Evolutionary conservation across 2,113 vertebrate species (phyloP), one percentile per base, ranked within the genome.

Genomic region (Daubentonia madagascariensis): DNA sequence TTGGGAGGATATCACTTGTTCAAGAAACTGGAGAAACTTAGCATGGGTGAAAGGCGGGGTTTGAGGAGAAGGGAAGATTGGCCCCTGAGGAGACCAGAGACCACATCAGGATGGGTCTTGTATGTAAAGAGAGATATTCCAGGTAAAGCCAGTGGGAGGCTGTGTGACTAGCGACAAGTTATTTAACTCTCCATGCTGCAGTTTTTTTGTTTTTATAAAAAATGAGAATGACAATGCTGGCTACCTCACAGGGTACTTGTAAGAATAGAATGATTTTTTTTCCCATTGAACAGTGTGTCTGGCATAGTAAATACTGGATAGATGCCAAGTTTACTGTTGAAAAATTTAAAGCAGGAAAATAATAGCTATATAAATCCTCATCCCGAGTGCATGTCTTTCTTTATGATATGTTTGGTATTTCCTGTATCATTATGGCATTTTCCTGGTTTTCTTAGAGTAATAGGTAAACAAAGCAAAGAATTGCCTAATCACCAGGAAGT

Each of bases 381-480:
- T 68, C 45, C 67, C 73, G 59, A 75, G 9, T 13, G 2, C 7
- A 8, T 83, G 45, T 50, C 32, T 83, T 84, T 93, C 70, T 72
- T 92, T 94, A 30, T 68, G 11, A 48, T 91, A 50, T 88, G 25
- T 76, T 91, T 85, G n/a, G 1, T 61, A 80, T 97, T 98, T 97
- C 61, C 79, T 96, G 59, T 68, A 61, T 85, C 23, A 43, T 92
- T 88, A 81, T 87, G 57, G 3, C 6, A 76, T 78, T 96, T 96
- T 83, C 23, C 8, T 50, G 16, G 9, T 83, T 87, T 96, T 91
- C 70, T 96, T 61, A 43, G 14, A 91, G 57, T 83, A 97, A 88
- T 37, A 89, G 18, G 40, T 91, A 95, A 95, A 92, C 52, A 84
- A 93, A 91, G 59, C n/a, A 22, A 96, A 96, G 61, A 95, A 48